A percentile compares a stretch with the other conserved stretches of the same genome.
Evolutionary conservation across 2,888 invertebrate genomes (phyloP).

Genomic region (Smittia aterrima): DNA sequence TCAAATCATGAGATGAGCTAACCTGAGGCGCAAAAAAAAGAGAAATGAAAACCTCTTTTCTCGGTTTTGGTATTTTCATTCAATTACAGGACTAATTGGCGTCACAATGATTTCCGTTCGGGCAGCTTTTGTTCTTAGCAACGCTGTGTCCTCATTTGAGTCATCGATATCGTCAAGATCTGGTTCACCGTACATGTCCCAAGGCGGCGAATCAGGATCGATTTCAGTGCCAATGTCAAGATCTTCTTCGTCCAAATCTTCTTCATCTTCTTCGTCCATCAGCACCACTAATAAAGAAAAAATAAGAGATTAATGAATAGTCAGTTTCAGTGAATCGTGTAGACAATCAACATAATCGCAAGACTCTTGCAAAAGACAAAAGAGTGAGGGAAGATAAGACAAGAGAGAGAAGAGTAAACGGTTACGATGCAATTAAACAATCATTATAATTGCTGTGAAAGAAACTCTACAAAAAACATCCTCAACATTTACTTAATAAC

Average conservation of each 20-base stretch:
- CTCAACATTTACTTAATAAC: neutral
- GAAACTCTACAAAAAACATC: slow-evolving; percentile 1
- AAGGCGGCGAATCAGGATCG: slow-evolving; percentile 53
- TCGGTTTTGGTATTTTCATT: neutral
- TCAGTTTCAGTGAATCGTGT: neutral
- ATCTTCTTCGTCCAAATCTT: slow-evolving; percentile 55
- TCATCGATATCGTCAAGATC: slow-evolving; percentile 56
- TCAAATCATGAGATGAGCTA: slow-evolving; percentile 47
- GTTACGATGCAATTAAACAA: slow-evolving; percentile 12
- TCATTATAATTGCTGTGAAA: neutral
- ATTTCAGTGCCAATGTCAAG: slow-evolving; percentile 54
- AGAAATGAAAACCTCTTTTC: neutral
- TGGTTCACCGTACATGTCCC: slow-evolving; percentile 55
- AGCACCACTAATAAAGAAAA: slow-evolving; percentile 49
- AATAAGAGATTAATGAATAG: neutral
- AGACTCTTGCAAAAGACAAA: neutral
- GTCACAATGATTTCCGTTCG: slow-evolving; percentile 56
- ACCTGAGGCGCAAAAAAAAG: slow-evolving; percentile 27
- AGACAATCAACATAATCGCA: neutral
- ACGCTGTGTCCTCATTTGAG: slow-evolving; percentile 58
- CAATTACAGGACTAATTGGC: slow-evolving; percentile 54
- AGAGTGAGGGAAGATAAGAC: neutral
- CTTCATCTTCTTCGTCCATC: slow-evolving; percentile 54
- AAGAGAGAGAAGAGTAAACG: neutral
- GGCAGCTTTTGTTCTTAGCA: slow-evolving; percentile 56